Percentiles rank a stretch among this genome's conserved stretches.
Conservation (phyloP, 2,113 vertebrate species). For the Gnathonemus longibarbis region DNA sequence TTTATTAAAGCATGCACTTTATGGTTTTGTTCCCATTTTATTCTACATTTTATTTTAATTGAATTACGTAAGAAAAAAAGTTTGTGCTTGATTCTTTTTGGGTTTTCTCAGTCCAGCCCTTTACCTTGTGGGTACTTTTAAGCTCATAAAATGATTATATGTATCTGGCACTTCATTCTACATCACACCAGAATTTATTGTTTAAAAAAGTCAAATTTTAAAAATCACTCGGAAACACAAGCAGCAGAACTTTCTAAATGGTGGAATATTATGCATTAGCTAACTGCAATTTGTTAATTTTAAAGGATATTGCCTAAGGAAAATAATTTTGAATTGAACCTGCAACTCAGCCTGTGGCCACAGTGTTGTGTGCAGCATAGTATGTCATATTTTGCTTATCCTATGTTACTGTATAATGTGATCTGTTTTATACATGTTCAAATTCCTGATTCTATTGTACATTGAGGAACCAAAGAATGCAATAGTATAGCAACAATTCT, state of each 20-base stretch:
- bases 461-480: neutral
- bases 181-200: neutral
- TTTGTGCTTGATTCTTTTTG: neutral
- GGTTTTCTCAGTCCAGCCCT: neutral
- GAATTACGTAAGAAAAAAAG: neutral
- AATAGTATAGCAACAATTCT: neutral
- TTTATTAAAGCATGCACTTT: neutral
- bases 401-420: neutral
- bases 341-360: neutral
- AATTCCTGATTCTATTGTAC: neutral
- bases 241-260: neutral
- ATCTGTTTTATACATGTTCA: neutral
- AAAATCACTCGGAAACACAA: neutral
- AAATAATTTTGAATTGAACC: neutral
- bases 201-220: neutral
- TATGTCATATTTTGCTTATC: neutral
- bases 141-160: neutral
- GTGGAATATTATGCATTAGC: neutral
- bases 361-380: neutral
- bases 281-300: neutral
- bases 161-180: neutral
- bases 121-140: neutral
- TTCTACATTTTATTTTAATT: neutral
- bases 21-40: neutral
- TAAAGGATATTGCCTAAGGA: neutral